Base-by-base conservation (phyloP, 2,888 invertebrate species). In the Entomobrya proxima region DNA sequence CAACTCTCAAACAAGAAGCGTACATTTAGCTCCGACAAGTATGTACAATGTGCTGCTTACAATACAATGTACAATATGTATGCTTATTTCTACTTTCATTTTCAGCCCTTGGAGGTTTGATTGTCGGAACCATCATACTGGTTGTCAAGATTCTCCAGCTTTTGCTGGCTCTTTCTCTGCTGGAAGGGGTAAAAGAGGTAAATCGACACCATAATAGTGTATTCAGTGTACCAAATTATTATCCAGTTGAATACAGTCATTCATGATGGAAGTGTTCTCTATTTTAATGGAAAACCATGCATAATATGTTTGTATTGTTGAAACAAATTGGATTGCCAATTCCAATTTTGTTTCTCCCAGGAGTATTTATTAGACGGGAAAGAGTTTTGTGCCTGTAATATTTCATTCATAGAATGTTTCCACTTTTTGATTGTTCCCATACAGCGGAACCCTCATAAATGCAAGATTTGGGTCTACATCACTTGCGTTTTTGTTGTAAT, bases 81-180 rank as follows among this genome's bases (percentile, higher is more conserved):
- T 13, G n/a, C n/a, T 37, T 50, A n/a, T 50, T 30, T 18, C 32
- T n/a, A 11, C 21, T 75, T 55, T 21, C 55, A 15, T 35, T 64
- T 64, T 6, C n/a, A 84, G 84, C 58, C 7, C 37, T 84, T 35
- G 84, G 84, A 30, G 84, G 84, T 37, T 15, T 84, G 15, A 84
- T 84, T 50, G 84, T 84, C 0, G 84, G 72, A 21, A 78, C 78
- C 1, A 84, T 84, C n/a, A 78, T 84, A 7, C 52, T 84, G 2
- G 84, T 84, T 37, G 78, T 78, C 6, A 84, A 84, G 55, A 84
- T 84, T 35, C 64, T 84, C 15, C 84, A 84, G 24, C 78, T 84
- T 13, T 55, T 84, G 13, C 37, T 84, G 15, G 84, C 84, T 18
- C 50, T 84, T 61, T 78, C 67, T 52, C 50, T 84, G 30, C 72